Evolutionary conservation across 2,888 invertebrate genomes (phyloP), one percentile per base, ranked within the genome.

Genomic region (Rhopalosiphum nymphaeae): DNA sequence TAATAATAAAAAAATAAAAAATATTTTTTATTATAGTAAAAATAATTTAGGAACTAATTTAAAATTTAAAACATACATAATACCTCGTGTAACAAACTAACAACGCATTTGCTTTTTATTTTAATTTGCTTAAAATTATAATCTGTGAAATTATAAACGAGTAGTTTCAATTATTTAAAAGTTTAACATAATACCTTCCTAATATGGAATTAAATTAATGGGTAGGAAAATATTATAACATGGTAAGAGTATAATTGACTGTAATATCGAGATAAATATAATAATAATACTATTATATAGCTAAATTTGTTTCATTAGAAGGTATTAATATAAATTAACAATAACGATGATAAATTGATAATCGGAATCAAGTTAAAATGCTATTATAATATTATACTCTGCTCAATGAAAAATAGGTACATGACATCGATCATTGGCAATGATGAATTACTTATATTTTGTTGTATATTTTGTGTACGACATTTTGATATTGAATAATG

Each of bases 401-500:
- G 29, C 2, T 16, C 46, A 49, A n/a, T n/a, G 44, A 87, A 87
- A 49, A 87, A 53, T 44, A 53, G 21, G 49, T 44, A 87, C 44
- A 53, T n/a, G n/a, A 87, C 16, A 49, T 49, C 16, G 29, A n/a
- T n/a, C 29, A n/a, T 86, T 26, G 26, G 44, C 85, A 85, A 44
- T 49, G 87, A 87, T 49, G 21, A 49, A 87, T 87, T 53, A n/a
- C 36, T 87, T n/a, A 21, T 53, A 21, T 49, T 87, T 87, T 49
- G 44, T 87, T 87, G 9, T 36, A 87, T 49, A 5, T 67, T 67
- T n/a, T 36, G 1, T 21, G 21, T 49, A 44, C n/a, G n/a, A 87
- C 36, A 49, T 44, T 87, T 87, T 87, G n/a, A 21, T 87, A n/a
- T 53, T 87, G 36, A 87, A 87, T 87, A 87, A 87, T 87, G n/a